A percentile compares a stretch with the other conserved stretches of the same genome.
Conservation (phyloP, 2,888 invertebrate species). For the Polymixis flavicincta region DNA sequence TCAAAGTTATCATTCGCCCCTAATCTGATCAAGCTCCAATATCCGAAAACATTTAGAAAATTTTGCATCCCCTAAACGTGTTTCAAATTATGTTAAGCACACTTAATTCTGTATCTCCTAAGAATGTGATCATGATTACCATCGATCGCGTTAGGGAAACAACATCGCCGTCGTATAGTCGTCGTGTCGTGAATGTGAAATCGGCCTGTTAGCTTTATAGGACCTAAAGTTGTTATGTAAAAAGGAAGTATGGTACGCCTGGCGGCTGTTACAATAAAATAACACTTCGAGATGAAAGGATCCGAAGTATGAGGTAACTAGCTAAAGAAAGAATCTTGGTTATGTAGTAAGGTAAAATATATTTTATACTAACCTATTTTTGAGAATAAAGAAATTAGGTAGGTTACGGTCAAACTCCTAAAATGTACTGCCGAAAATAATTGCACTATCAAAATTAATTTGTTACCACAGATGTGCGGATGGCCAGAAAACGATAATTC, state of each 20-base stretch:
- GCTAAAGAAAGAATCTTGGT: background rate
- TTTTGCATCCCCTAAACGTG: slow-evolving; percentile 14
- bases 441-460: background rate
- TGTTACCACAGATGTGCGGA: no score
- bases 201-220: slow-evolving; percentile 42
- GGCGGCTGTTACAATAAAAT: slow-evolving; percentile 37
- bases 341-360: background rate
- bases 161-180: slow-evolving; percentile 28
- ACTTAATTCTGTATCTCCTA: slow-evolving; percentile 37
- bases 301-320: slow-evolving; percentile 13
- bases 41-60: slow-evolving; percentile 20
- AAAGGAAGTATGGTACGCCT: slow-evolving; percentile 30
- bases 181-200: slow-evolving; percentile 56
- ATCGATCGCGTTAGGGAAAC: slow-evolving; percentile 44
- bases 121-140: slow-evolving; percentile 50
- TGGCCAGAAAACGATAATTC: background rate
- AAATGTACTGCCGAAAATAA: background rate
- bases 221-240: slow-evolving; percentile 45
- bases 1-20: background rate
- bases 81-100: slow-evolving; percentile 47
- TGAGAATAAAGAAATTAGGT: background rate
- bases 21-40: slow-evolving; percentile 24
- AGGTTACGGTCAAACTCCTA: background rate
- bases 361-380: background rate
- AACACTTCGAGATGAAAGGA: slow-evolving; percentile 27